Conservation (phyloP, 2,797 vertebrate species). For the Acrocephalus scirpaceus region DNA sequence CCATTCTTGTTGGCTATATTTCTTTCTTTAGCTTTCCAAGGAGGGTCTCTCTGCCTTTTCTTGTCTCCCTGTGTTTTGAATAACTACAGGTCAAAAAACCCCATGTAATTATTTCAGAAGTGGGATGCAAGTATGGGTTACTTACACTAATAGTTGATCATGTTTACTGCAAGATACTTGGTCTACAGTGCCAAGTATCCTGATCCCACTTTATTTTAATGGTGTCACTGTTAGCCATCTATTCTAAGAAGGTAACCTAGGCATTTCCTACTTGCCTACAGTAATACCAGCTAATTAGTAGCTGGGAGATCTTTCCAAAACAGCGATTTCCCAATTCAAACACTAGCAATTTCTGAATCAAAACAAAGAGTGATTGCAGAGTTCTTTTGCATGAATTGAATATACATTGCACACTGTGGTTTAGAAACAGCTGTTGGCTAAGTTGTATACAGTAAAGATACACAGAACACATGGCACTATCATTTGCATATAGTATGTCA, state of each 20-base stretch:
- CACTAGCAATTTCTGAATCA: constrained; percentile 29
- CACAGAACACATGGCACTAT: constrained; percentile 26
- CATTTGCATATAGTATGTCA: constrained; percentile 1
- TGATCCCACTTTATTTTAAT: background rate
- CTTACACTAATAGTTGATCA: background rate
- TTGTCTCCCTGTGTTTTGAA: background rate
- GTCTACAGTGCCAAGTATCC: background rate
- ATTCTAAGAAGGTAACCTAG: background rate
- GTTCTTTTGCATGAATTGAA: background rate
- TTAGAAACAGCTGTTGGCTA: constrained; percentile 33
- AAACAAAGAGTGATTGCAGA: constrained; percentile 31
- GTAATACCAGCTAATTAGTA: background rate
- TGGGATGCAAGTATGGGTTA: background rate
- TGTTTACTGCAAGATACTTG: background rate
- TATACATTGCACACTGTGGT: background rate
- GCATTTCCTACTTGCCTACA: background rate
- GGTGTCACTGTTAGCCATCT: background rate
- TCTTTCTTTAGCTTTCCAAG: background rate
- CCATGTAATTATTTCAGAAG: background rate
- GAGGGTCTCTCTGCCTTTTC: background rate
- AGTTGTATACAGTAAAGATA: background rate
- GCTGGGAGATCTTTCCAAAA: constrained; percentile 21
- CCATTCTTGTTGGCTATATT: background rate
- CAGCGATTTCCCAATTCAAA: background rate
- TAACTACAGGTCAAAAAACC: background rate